A percentile compares a stretch with the other conserved stretches of the same genome.
Conservation (phyloP, 2,113 vertebrate genomes). For the Mellivora capensis region DNA sequence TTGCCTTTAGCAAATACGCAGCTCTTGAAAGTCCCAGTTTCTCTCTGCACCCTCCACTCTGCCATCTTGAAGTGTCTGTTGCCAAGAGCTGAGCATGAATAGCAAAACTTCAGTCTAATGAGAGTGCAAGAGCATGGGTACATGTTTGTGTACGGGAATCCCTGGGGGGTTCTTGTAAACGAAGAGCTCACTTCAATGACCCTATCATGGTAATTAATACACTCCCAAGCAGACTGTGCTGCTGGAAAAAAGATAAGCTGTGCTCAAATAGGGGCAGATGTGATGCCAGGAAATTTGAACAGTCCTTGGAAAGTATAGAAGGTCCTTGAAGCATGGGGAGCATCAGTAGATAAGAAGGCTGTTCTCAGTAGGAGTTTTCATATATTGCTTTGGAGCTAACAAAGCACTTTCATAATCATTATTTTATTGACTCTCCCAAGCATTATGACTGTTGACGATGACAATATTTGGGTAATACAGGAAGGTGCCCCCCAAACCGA, state of each 20-base stretch:
- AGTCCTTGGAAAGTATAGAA: slow-evolving; percentile 22
- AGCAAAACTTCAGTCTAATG: slow-evolving; percentile 70
- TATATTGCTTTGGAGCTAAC: not conserved
- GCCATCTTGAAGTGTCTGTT: slow-evolving; percentile 55
- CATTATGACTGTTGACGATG: not conserved
- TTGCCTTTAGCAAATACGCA: not conserved
- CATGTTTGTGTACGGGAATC: slow-evolving; percentile 49
- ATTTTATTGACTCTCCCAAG: not conserved
- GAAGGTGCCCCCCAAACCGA: not conserved
- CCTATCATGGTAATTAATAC: slow-evolving; percentile 75
- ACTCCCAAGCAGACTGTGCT: slow-evolving; percentile 59
- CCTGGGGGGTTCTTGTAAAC: slow-evolving; percentile 70
- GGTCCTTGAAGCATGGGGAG: not conserved
- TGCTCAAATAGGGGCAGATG: not conserved
- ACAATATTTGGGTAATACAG: not conserved
- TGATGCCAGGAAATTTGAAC: not conserved
- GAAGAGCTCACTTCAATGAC: slow-evolving; percentile 75
- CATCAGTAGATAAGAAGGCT: not conserved
- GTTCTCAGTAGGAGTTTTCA: not conserved
- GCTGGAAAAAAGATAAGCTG: slow-evolving; percentile 13
- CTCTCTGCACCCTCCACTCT: slow-evolving; percentile 33
- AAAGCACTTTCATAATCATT: not conserved
- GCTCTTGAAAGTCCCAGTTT: slow-evolving; percentile 6
- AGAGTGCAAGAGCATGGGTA: not conserved
- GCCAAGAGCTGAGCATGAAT: slow-evolving; percentile 69